Evolutionary conservation across 2,888 invertebrate genomes (phyloP), one percentile per base, ranked within the genome.

Genomic region (Xestia c-nigrum): DNA sequence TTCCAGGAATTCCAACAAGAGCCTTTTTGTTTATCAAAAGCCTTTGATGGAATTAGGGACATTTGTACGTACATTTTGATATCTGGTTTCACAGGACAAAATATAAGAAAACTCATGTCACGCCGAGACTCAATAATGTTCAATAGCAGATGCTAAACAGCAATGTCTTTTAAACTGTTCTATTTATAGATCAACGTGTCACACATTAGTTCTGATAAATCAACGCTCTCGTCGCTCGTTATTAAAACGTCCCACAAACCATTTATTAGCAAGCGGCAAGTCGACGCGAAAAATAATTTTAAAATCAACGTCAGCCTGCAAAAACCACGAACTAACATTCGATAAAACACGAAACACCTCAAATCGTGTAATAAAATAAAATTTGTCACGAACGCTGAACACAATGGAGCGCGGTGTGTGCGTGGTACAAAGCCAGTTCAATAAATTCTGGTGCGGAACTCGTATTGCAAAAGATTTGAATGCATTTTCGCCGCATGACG

Each of bases 401-500:
- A 94, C 94, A 95, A 94, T 93, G 89, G 92, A 87, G 88, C 87
- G 89, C 92, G 89, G 89, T 89, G 92, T 92, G 88, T 91, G 89
- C 89, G 90, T 89, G 85, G 89, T 93, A 94, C 92, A 94, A 94
- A 93, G 93, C 92, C 94, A 94, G 95, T 94, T 93, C 94, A 95
- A 95, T 95, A 93, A 95, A 95, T 93, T 93, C 91, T 87, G 87
- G 87, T 88, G 89, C 89, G 90, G 90, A 91, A 91, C 91, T 92
- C 89, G 92, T 92, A 93, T 92, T 92, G 90, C 91, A 91, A 91
- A 92, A 93, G 92, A 93, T 93, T 93, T 95, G 93, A 95, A 95
- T 94, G 94, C 94, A 93, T 94, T 94, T 94, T 93, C 90, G 87
- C 90, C 87, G 92, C 91, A 91, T 92, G 92, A 89, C 90, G 92